Conservation (phyloP, 2,113 vertebrate species). For the Mugil cephalus region DNA sequence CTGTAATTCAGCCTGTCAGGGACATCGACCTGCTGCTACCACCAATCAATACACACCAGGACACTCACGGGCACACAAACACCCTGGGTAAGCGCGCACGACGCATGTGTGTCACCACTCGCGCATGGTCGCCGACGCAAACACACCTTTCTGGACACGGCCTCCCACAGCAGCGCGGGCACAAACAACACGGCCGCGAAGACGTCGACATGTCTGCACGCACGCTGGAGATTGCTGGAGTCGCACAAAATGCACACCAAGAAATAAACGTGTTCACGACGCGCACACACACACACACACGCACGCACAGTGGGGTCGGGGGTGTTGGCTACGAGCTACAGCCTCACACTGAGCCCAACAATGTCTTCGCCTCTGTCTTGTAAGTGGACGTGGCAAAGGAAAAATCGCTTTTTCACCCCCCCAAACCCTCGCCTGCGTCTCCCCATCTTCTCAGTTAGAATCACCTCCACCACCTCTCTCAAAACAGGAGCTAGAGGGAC, state of each 20-base stretch:
- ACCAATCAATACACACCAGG: slow-evolving; percentile 94
- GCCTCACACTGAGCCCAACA: slow-evolving; percentile 86
- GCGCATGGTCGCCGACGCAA: slow-evolving; percentile 1
- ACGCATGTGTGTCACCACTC: slow-evolving; percentile 40
- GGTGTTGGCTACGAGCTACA: slow-evolving; percentile 79
- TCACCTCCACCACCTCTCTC: slow-evolving; percentile 67
- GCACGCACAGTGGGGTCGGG: slow-evolving; percentile 16
- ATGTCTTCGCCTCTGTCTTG: slow-evolving; percentile 66
- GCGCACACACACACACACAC: slow-evolving; percentile 31
- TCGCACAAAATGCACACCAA: slow-evolving; percentile 26
- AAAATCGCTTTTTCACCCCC: slow-evolving; percentile 53
- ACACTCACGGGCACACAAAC: slow-evolving; percentile 85
- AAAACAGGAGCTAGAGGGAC: slow-evolving; percentile 12
- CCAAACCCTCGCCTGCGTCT: neutral
- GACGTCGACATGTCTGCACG: slow-evolving; percentile 71
- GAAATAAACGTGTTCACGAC: slow-evolving; percentile 1
- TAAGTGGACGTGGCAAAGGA: slow-evolving; percentile 64
- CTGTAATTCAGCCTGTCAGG: slow-evolving; percentile 99
- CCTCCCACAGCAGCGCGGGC: neutral
- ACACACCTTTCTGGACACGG: neutral
- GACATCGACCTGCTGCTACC: slow-evolving; percentile 96
- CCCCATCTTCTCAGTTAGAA: neutral
- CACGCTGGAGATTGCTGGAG: slow-evolving; percentile 40
- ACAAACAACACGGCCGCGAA: slow-evolving; percentile 9
- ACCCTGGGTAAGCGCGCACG: slow-evolving; percentile 28